A percentile compares a stretch with the other conserved stretches of the same genome.
Evolutionary conservation across 2,888 invertebrate genomes (phyloP).

Genomic region (Lacanobia oleracea): DNA sequence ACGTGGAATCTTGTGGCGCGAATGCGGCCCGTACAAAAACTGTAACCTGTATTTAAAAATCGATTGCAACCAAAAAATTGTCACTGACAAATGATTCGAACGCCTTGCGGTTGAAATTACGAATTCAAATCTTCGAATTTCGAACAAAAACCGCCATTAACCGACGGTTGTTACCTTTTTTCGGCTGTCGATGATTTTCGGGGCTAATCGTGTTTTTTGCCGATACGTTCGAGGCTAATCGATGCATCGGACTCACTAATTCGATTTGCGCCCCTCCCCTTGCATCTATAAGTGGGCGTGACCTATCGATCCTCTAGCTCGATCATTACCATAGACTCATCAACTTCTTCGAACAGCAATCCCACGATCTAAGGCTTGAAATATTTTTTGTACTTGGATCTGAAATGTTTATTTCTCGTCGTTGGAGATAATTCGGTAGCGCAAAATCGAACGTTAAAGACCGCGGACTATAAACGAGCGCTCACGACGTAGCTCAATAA

Average conservation of each 20-base stretch:
- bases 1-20: constrained; percentile 70
- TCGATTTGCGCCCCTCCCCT: constrained; percentile 88
- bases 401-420: constrained; percentile 20
- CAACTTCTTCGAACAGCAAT: constrained; percentile 51
- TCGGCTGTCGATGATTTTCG: constrained; percentile 88
- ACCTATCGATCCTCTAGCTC: constrained; percentile 84
- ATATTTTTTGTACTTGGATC: constrained; percentile 29
- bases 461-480: constrained; percentile 72
- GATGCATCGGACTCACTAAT: constrained; percentile 88
- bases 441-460: constrained; percentile 67
- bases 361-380: constrained; percentile 27
- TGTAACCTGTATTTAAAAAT: constrained; percentile 90
- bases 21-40: constrained; percentile 72
- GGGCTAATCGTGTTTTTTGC: constrained; percentile 89
- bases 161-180: constrained; percentile 87
- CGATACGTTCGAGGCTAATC: constrained; percentile 86
- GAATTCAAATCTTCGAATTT: constrained; percentile 90
- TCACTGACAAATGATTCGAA: constrained; percentile 91
- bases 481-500: constrained; percentile 80
- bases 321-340: constrained; percentile 75
- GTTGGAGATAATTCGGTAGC: constrained; percentile 61
- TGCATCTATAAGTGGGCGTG: constrained; percentile 85
- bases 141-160: constrained; percentile 90
- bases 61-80: constrained; percentile 90
- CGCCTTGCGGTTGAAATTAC: constrained; percentile 90